Evolutionary conservation across 2,113 vertebrate genomes (phyloP).

Genomic region (Jaculus jaculus): DNA sequence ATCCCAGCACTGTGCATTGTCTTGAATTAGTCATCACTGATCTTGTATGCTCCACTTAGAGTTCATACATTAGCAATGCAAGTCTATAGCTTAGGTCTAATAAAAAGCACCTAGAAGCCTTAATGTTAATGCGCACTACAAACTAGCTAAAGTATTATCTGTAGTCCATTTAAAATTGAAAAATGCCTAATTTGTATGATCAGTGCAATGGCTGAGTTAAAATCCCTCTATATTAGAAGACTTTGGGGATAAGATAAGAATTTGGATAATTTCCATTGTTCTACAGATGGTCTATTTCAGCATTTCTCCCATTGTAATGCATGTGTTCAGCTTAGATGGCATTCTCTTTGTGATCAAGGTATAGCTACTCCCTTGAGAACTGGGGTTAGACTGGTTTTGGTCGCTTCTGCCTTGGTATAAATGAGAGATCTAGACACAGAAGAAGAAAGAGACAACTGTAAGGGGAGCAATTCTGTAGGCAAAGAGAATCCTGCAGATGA

Average conservation of each 20-base stretch:
- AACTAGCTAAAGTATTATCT: neutral
- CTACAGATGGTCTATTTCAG: neutral
- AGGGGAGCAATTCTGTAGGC: neutral
- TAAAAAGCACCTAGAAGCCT: neutral
- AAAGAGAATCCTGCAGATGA: neutral
- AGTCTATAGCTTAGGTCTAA: neutral
- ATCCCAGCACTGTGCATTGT: neutral
- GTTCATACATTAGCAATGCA: neutral
- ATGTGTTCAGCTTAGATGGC: neutral
- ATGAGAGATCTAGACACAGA: neutral
- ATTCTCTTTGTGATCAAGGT: slow-evolving; percentile 11
- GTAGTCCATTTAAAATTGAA: neutral
- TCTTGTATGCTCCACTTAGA: neutral
- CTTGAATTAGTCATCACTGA: neutral
- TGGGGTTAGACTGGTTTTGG: neutral
- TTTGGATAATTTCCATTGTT: neutral
- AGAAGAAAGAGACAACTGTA: neutral
- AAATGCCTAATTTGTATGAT: neutral
- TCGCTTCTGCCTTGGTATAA: neutral
- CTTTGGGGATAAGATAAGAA: neutral
- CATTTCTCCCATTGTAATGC: neutral
- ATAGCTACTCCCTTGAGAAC: neutral
- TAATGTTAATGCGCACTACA: neutral
- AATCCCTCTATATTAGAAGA: neutral
- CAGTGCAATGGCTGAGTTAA: neutral